Evolutionary conservation across 2,888 invertebrate genomes (phyloP).

Genomic region (Teleogryllus oceanicus): DNA sequence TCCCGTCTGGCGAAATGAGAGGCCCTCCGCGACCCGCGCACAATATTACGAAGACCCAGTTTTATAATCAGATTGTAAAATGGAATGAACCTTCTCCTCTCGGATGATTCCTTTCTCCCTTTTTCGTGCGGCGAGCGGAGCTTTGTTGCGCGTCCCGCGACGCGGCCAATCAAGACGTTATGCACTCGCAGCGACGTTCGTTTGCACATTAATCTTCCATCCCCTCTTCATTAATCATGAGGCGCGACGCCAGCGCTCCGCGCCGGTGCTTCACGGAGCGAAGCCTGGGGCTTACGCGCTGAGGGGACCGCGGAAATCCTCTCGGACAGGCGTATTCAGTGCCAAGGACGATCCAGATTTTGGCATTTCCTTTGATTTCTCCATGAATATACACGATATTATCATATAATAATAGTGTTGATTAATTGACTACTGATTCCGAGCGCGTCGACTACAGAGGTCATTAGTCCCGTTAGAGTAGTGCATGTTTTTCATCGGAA

Average conservation of each 20-base stretch:
- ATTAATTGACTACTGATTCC: no score
- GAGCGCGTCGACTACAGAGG: no score
- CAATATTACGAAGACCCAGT: not conserved
- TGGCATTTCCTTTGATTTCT: no score
- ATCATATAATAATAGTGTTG: no score
- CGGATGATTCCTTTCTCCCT: not conserved
- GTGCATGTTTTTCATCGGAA: no score
- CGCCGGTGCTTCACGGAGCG: no score
- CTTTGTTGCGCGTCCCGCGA: not conserved
- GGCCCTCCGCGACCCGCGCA: not conserved
- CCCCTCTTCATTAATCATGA: not conserved
- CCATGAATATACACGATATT: no score
- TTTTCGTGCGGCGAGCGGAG: not conserved
- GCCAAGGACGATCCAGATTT: no score
- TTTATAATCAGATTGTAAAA: constrained; percentile 3
- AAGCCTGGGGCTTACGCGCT: no score
- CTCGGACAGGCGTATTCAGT: no score
- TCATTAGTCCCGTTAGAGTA: no score
- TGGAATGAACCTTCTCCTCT: not conserved
- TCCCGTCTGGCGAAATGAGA: not conserved
- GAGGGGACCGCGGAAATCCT: no score
- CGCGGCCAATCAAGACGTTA: not conserved
- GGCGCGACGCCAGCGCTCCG: not conserved
- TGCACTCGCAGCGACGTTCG: not conserved
- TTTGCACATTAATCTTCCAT: not conserved